phyloP scores from a whole-genome alignment of 1,140 invertebrate species.

The Centruroides vittatus region DNA sequence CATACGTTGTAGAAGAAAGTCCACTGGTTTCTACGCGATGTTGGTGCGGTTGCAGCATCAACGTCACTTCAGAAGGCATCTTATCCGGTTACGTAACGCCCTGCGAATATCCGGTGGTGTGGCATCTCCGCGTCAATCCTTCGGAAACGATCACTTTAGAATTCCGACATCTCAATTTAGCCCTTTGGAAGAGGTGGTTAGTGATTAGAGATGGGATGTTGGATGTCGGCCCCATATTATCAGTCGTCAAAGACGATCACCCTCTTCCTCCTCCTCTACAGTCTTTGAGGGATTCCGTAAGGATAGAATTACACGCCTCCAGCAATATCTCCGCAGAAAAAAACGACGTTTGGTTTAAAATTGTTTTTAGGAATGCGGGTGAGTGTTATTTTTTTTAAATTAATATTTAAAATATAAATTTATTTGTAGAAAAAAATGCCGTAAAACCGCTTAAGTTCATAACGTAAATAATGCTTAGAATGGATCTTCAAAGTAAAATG shows the following conservation, averaged over 20 bases:
- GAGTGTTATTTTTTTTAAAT: too few species aligned
- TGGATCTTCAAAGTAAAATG: too few species aligned
- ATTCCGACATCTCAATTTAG: background rate
- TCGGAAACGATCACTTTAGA: constrained; percentile 3
- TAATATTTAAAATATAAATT: too few species aligned
- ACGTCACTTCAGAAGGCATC: constrained; percentile 2
- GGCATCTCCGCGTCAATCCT: constrained; percentile 3
- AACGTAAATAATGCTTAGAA: too few species aligned
- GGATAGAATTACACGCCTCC: background rate
- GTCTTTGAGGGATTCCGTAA: background rate
- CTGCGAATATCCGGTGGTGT: background rate
- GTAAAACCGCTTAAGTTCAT: too few species aligned
- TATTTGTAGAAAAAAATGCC: too few species aligned
- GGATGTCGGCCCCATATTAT: constrained; percentile 8
- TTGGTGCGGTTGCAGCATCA: constrained; percentile 9
- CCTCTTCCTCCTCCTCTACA: background rate
- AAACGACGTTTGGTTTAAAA: too few species aligned
- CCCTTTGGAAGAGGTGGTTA: constrained; percentile 1
- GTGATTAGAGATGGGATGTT: constrained; percentile 13
- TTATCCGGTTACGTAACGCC: background rate
- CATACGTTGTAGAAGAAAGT: too few species aligned
- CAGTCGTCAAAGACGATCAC: background rate
- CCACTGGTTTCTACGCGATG: background rate
- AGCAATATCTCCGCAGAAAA: too few species aligned
- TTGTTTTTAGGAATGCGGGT: too few species aligned